Conservation (phyloP, 2,113 vertebrate genomes). For the Budorcas taxicolor region DNA sequence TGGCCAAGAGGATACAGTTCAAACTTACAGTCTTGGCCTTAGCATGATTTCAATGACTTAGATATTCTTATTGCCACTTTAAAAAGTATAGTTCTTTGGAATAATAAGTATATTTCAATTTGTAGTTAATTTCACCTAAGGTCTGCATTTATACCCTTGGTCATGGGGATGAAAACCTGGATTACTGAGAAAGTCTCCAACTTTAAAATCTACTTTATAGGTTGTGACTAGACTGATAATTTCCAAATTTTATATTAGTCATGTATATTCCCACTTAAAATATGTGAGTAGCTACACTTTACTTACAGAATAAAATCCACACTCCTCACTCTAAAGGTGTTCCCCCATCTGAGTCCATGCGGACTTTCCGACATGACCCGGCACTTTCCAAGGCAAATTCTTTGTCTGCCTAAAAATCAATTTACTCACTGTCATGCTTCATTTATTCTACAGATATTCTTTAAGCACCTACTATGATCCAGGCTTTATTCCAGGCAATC, state of each 20-base stretch:
- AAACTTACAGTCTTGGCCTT: not conserved
- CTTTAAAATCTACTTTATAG: not conserved
- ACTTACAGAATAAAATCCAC: not conserved
- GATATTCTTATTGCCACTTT: not conserved
- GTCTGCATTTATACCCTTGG: not conserved
- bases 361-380: not conserved
- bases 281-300: not conserved
- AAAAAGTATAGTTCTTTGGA: not conserved
- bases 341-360: not conserved
- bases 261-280: not conserved
- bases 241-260: not conserved
- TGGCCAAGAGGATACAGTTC: not conserved
- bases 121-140: slow-evolving; percentile 4
- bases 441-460: not conserved
- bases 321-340: not conserved
- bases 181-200: not conserved
- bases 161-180: not conserved
- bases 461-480: not conserved
- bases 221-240: not conserved
- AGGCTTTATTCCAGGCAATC: not conserved
- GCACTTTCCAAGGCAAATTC: not conserved
- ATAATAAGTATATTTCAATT: not conserved
- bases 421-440: not conserved
- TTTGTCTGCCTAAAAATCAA: not conserved
- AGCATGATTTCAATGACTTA: not conserved